These are phyloP conservation scores for Xyrichtys novacula DNA, from an alignment of 2,797 vertebrate species.

Conservation along the genomic window DNA sequence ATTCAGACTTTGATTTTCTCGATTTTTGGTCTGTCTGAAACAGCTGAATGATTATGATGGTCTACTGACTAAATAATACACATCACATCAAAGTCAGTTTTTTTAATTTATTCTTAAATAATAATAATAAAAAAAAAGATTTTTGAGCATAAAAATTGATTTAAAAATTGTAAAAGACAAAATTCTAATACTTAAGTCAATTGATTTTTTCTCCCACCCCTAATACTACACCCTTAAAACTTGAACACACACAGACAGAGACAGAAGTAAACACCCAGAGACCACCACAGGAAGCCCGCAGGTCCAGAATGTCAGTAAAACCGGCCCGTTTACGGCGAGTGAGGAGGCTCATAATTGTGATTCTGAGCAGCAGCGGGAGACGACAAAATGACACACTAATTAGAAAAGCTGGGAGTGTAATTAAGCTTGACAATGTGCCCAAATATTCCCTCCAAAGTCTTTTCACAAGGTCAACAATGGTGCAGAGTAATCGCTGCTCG, in stretches of 20 bases:
- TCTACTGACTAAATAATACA: no score
- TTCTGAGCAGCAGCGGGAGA: conserved; percentile 23
- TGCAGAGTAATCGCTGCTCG: conserved; percentile 1
- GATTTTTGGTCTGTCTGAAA: no score
- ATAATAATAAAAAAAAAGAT: no score
- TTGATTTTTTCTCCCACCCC: no score
- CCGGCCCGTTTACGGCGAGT: neutral
- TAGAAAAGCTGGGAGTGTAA: conserved; percentile 47
- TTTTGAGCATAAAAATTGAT: no score
- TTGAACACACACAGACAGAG: neutral
- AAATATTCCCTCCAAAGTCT: conserved; percentile 43
- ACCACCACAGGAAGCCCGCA: conserved; percentile 17
- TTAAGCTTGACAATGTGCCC: conserved; percentile 43
- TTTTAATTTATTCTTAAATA: no score
- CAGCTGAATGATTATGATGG: no score
- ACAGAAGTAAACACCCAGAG: neutral
- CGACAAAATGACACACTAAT: conserved; percentile 52
- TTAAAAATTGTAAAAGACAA: no score
- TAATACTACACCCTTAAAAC: no score
- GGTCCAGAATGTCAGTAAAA: conserved; percentile 16
- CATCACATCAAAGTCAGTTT: no score
- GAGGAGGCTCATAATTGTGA: conserved; percentile 18
- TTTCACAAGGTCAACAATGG: conserved; percentile 35
- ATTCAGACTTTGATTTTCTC: no score
- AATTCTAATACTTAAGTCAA: no score